Evolutionary conservation across 2,888 invertebrate genomes (phyloP).

Genomic region (Carpatolechia fugitivella): DNA sequence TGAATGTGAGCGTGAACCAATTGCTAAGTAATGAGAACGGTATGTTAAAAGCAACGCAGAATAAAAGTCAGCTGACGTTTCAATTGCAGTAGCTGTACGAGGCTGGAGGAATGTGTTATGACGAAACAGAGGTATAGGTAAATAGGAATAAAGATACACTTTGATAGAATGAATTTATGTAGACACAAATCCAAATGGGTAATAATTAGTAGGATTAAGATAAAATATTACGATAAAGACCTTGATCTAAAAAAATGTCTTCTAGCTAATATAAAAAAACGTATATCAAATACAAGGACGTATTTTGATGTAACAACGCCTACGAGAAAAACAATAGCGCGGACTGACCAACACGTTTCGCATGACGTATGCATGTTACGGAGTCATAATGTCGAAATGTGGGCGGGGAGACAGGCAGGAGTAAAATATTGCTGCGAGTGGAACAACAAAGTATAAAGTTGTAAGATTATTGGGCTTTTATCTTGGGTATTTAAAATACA

Average conservation of each 20-base stretch:
- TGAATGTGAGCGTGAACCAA: conserved; percentile 18
- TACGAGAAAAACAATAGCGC: conserved; percentile 31
- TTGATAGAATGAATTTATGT: not conserved
- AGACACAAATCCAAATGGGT: not conserved
- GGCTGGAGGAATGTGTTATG: not conserved
- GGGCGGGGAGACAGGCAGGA: conserved; percentile 29
- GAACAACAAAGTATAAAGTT: conserved; percentile 16
- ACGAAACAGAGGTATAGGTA: not conserved
- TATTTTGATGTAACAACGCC: conserved; percentile 39
- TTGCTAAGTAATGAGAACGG: conserved; percentile 10
- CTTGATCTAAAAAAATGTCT: conserved; percentile 28
- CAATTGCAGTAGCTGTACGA: not conserved
- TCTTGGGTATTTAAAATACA: not conserved
- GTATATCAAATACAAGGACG: conserved; percentile 41
- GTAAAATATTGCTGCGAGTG: conserved; percentile 15
- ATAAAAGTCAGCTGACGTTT: conserved; percentile 2
- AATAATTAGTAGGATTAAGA: not conserved
- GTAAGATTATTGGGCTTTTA: conserved; percentile 11
- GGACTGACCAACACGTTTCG: conserved; percentile 40
- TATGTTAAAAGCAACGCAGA: conserved; percentile 2
- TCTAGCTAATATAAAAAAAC: conserved; percentile 36
- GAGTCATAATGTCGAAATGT: conserved; percentile 39
- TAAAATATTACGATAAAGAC: conserved; percentile 23
- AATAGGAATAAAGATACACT: not conserved
- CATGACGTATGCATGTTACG: conserved; percentile 28